Base-by-base conservation (phyloP, 64 coral and sea anemone species). In the Acropora yongei region DNA sequence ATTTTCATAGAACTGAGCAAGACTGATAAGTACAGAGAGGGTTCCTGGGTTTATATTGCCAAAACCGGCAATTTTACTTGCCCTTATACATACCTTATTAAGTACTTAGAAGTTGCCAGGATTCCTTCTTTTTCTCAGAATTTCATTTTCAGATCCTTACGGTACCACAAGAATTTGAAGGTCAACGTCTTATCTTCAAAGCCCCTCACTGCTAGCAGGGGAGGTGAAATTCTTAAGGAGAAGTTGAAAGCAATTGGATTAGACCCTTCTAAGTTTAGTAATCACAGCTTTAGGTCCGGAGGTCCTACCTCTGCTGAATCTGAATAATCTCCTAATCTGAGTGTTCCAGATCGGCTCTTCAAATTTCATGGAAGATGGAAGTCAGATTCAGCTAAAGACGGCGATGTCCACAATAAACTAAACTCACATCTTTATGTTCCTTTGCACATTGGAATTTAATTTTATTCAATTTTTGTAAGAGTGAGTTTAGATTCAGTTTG, bases 31-130 rank as follows among this genome's bases (percentile, higher is more conserved):
- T 72, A 47, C 43, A 78, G 76, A 4, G 76, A 78, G 44, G 46
- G 76, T 78, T 78, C 45, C 44, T 78, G 76, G 76, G 76, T 78
- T 2, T 78, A 18, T 78, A 78, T 78, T 51, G 76, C 76, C 13
- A 30, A 78, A 4, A 78, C 76, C n/a, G 76, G 76, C 0, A 78
- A 78, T 18, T 78, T 47, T 7, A 51, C 13, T 0, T 48, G 76
- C 44, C 76, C 76, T 3, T 45, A 48, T 78, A 18, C 76, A 48
- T 78, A 18, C 76, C 46, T 78, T 50, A 78, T 4, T 49, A 47
- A 16, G 10, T 78, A 78, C 17, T 48, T 50, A 14, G 76, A 78
- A 7, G 76, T 48, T 7, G 18, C 76, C 10, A 78, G 76, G 46
- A 78, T 78, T 78, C 46, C 46, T 78, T 47, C 13, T 43, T 78